phyloP scores from a whole-genome alignment of 1,140 invertebrate species.

The Tetramorium simillimum region DNA sequence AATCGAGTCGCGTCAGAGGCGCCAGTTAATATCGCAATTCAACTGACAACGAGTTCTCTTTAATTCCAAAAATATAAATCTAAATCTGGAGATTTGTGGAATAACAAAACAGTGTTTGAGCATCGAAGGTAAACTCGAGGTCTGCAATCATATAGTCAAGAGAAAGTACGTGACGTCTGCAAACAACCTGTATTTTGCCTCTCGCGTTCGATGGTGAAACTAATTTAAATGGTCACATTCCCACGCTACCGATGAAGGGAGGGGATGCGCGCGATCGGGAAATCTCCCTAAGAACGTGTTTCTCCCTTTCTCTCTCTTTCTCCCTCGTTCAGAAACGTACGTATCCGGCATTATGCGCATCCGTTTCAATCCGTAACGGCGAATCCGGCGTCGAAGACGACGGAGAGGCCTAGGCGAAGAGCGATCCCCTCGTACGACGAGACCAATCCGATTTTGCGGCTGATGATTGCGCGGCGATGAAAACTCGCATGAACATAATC shows the following conservation, averaged over 20 bases:
- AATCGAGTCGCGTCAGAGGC: neutral
- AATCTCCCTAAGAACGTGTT: conserved; percentile 15
- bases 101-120: neutral
- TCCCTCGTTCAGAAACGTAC: neutral
- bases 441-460: conserved; percentile 41
- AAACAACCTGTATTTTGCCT: conserved; percentile 11
- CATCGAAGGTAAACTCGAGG: neutral
- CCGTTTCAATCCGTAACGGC: conserved; percentile 28
- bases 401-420: neutral
- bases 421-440: conserved; percentile 18
- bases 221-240: conserved; percentile 56
- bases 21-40: neutral
- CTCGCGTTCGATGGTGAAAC: conserved; percentile 38
- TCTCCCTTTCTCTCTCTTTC: neutral
- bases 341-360: conserved; percentile 24
- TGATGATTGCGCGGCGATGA: conserved; percentile 25
- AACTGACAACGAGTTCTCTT: neutral
- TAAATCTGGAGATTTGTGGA: neutral
- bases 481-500: conserved; percentile 11
- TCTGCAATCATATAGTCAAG: neutral
- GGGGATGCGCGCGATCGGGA: neutral
- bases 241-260: conserved; percentile 20
- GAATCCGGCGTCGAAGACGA: conserved; percentile 16
- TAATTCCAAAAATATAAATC: neutral
- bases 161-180: conserved; percentile 8